phyloP scores from a whole-genome alignment of 1,140 invertebrate genomes.

The Brachionus rotundiformis region DNA sequence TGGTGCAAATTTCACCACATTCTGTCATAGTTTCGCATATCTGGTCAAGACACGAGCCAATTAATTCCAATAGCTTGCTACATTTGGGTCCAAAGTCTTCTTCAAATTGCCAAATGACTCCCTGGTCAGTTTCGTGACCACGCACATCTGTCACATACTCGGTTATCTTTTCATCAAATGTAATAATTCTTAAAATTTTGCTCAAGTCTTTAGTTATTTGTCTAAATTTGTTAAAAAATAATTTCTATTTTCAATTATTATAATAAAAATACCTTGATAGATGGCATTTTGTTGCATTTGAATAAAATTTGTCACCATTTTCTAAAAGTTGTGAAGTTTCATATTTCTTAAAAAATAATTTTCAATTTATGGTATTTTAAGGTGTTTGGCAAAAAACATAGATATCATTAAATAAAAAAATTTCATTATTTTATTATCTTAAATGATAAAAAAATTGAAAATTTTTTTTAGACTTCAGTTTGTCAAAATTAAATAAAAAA shows the following conservation, averaged over 20 bases:
- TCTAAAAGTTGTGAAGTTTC: neutral
- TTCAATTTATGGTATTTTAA: neutral
- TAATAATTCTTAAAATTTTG: neutral
- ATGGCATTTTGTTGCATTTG: neutral
- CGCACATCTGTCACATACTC: neutral
- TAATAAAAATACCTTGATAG: neutral
- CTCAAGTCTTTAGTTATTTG: neutral
- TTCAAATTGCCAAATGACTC: neutral
- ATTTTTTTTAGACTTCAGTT: no score
- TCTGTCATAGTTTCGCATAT: neutral
- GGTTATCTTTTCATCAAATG: constrained; percentile 3
- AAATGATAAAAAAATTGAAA: no score
- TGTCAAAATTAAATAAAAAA: no score
- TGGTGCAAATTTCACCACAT: neutral
- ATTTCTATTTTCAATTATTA: neutral
- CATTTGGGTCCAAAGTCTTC: neutral
- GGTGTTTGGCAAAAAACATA: no score
- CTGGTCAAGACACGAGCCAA: neutral
- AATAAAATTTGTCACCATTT: constrained; percentile 14
- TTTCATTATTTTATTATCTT: neutral
- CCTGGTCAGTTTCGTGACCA: neutral
- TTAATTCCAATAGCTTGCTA: neutral
- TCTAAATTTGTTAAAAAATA: neutral
- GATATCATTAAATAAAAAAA: no score
- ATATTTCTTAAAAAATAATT: neutral